A percentile compares a stretch with the other conserved stretches of the same genome.
These are phyloP conservation scores for Pachyuromys duprasi DNA, from an alignment of 2,797 vertebrate genomes.

Conservation along the genomic window DNA sequence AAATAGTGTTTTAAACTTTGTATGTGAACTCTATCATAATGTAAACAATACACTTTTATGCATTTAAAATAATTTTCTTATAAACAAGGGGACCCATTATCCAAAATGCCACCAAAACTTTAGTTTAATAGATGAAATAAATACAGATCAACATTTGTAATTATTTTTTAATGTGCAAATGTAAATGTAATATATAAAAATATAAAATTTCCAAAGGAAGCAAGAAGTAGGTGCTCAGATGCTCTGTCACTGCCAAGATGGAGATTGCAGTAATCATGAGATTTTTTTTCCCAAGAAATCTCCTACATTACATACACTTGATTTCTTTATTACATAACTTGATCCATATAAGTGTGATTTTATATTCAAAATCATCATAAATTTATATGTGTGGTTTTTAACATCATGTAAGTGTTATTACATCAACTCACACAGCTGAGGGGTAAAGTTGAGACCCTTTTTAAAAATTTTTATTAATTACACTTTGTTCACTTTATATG, in stretches of 20 bases:
- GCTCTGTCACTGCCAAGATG: background rate
- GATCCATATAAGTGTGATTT: background rate
- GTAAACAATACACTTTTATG: slow-evolving; percentile 26
- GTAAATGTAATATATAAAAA: background rate
- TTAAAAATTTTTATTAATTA: too few species aligned
- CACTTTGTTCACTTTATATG: too few species aligned
- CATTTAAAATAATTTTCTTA: background rate
- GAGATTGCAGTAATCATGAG: background rate
- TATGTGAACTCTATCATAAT: background rate
- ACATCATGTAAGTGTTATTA: background rate
- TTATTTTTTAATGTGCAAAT: background rate
- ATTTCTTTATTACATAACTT: background rate
- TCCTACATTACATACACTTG: background rate
- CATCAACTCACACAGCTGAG: background rate
- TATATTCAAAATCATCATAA: background rate
- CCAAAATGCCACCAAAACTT: background rate
- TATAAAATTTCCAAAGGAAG: background rate
- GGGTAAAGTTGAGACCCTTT: background rate
- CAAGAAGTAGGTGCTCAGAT: background rate
- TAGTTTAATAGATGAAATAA: background rate
- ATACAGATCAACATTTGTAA: background rate
- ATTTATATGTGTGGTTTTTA: background rate
- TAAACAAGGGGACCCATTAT: background rate
- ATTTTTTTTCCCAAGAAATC: background rate
- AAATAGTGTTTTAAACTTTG: slow-evolving; percentile 2